Conservation (phyloP, 1,140 invertebrate species). For the Epicauta chinensis region DNA sequence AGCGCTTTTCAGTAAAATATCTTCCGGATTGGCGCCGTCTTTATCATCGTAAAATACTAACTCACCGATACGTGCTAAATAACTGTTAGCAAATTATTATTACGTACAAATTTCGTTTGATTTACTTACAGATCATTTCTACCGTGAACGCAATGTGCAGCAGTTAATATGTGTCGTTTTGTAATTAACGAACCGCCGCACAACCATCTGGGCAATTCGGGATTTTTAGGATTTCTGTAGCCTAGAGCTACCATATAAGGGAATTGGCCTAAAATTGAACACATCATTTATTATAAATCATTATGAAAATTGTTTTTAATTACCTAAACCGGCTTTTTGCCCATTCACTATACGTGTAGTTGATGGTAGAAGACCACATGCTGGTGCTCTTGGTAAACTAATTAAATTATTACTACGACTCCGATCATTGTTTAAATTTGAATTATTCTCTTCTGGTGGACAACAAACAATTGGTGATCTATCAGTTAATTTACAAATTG, state of each 20-base stretch:
- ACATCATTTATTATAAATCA: neutral
- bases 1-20: slow-evolving; percentile 53
- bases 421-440: slow-evolving; percentile 19
- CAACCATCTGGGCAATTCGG: slow-evolving; percentile 49
- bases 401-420: neutral
- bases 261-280: slow-evolving; percentile 51
- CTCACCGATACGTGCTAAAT: slow-evolving; percentile 63
- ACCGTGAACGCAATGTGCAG: slow-evolving; percentile 71
- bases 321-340: slow-evolving; percentile 37
- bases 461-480: slow-evolving; percentile 50
- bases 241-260: slow-evolving; percentile 68
- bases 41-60: slow-evolving; percentile 56
- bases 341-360: slow-evolving; percentile 44
- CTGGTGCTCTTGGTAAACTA: slow-evolving; percentile 19
- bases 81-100: slow-evolving; percentile 40
- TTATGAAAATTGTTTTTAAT: neutral
- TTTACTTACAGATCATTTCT: slow-evolving; percentile 49
- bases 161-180: slow-evolving; percentile 67
- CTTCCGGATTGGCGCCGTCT: slow-evolving; percentile 56
- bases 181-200: slow-evolving; percentile 79
- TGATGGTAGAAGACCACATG: slow-evolving; percentile 33
- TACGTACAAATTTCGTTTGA: slow-evolving; percentile 1
- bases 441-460: slow-evolving; percentile 22
- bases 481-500: slow-evolving; percentile 49
- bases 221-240: slow-evolving; percentile 48